Percentiles rank a stretch among this genome's conserved stretches.
These are phyloP conservation scores for Dryocosmus kuriphilus DNA, from an alignment of 2,888 invertebrate genomes.

Conservation along the genomic window DNA sequence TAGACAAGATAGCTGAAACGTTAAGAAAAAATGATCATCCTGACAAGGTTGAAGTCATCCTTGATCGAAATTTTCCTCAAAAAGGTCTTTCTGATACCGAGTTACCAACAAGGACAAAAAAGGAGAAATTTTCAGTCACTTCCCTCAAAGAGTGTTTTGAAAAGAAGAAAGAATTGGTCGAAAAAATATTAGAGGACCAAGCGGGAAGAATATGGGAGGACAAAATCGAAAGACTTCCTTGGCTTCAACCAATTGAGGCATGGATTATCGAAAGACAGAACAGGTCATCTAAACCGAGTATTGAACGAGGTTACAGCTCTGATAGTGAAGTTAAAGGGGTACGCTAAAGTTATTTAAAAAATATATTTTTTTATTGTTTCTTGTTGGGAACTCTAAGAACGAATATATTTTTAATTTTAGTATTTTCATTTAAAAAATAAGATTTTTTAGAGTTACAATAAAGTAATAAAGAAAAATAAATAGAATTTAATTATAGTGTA, in stretches of 20 bases:
- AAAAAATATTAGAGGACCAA: conserved; percentile 16
- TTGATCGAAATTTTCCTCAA: conserved; percentile 41
- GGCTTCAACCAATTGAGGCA: conserved; percentile 68
- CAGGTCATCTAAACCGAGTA: neutral
- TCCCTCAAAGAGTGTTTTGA: neutral
- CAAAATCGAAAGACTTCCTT: conserved; percentile 66
- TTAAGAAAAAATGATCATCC: conserved; percentile 28
- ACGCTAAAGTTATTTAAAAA: neutral
- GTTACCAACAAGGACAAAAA: conserved; percentile 12
- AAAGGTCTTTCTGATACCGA: neutral
- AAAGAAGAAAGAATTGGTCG: conserved; percentile 13
- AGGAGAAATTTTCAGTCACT: conserved; percentile 16
- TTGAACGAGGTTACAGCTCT: conserved; percentile 30
- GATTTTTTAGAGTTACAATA: neutral
- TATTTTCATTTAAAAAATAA: too few species aligned
- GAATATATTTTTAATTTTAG: too few species aligned
- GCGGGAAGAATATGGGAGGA: conserved; percentile 60
- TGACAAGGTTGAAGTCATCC: conserved; percentile 52
- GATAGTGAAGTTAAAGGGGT: conserved; percentile 43
- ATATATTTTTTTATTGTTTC: too few species aligned
- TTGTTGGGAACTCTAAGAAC: too few species aligned
- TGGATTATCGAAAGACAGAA: conserved; percentile 63
- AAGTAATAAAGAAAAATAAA: neutral
- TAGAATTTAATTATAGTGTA: neutral
- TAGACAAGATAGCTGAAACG: conserved; percentile 50